These are phyloP conservation scores for Latrodectus geometricus DNA, from an alignment of 1,140 invertebrate genomes.

Conservation along the genomic window DNA sequence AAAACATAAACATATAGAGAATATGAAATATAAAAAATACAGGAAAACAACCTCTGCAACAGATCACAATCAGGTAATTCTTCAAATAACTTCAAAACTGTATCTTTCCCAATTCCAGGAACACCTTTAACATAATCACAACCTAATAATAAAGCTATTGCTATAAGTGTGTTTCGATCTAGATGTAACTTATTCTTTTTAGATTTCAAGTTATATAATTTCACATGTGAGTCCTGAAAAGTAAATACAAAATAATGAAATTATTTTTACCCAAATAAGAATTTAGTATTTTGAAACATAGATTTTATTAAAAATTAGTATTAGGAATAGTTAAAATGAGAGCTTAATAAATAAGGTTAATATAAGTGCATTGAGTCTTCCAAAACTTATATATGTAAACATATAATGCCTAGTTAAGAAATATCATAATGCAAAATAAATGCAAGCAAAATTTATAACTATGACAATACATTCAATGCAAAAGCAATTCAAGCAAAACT, in stretches of 20 bases:
- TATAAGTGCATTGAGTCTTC: too few relatives aligned
- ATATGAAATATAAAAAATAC: too few relatives aligned
- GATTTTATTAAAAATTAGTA: not conserved
- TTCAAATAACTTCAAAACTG: conserved; percentile 80
- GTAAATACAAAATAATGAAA: conserved; percentile 57
- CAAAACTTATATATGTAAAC: too few relatives aligned
- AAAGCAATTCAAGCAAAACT: too few relatives aligned
- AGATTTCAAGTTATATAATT: conserved; percentile 79
- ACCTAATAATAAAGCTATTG: conserved; percentile 84
- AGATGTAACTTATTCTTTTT: conserved; percentile 75
- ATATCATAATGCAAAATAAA: too few relatives aligned
- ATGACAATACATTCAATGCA: too few relatives aligned
- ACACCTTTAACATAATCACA: conserved; percentile 87
- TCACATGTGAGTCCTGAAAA: conserved; percentile 76
- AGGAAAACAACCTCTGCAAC: not conserved
- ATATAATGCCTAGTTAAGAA: too few relatives aligned
- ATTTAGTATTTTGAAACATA: not conserved
- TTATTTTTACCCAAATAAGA: not conserved
- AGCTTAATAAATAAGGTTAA: too few relatives aligned
- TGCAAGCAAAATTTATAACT: too few relatives aligned
- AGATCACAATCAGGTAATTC: conserved; percentile 63
- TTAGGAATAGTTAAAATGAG: too few relatives aligned
- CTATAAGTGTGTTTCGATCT: conserved; percentile 85
- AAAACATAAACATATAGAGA: too few relatives aligned
- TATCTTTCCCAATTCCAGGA: conserved; percentile 82